Percentiles rank a stretch among this genome's conserved stretches.
These are phyloP conservation scores for Microplitis demolitor DNA, from an alignment of 1,140 invertebrate species.

Conservation along the genomic window DNA sequence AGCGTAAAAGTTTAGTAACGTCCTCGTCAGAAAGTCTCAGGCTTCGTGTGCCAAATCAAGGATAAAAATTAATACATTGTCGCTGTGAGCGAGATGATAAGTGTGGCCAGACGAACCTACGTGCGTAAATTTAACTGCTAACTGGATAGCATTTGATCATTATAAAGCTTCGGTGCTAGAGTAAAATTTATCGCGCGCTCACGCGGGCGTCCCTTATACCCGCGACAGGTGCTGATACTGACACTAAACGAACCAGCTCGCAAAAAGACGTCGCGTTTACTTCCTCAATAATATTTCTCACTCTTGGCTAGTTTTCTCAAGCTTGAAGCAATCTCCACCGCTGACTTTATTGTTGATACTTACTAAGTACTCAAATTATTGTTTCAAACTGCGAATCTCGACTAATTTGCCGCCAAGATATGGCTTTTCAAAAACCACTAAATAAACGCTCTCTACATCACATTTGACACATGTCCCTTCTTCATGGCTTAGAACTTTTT, in stretches of 20 bases:
- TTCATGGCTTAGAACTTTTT: neutral
- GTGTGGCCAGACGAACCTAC: conserved; percentile 29
- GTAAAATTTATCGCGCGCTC: conserved; percentile 18
- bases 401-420: neutral
- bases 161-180: neutral
- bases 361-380: neutral
- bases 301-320: neutral
- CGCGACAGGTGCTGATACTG: conserved; percentile 15
- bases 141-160: conserved; percentile 27
- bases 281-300: neutral
- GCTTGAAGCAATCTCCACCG: neutral
- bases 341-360: neutral
- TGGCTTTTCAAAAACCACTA: conserved; percentile 26
- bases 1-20: neutral
- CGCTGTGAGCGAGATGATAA: conserved; percentile 9
- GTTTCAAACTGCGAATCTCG: neutral
- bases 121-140: conserved; percentile 15
- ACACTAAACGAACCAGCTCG: neutral
- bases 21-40: neutral
- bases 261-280: conserved; percentile 4
- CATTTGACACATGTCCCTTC: conserved; percentile 13
- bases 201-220: neutral
- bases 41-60: neutral
- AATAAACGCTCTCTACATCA: neutral
- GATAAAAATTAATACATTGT: conserved; percentile 17